These are phyloP conservation scores for Synanthedon andrenaeformis DNA, from an alignment of 2,888 invertebrate genomes.

Conservation along the genomic window DNA sequence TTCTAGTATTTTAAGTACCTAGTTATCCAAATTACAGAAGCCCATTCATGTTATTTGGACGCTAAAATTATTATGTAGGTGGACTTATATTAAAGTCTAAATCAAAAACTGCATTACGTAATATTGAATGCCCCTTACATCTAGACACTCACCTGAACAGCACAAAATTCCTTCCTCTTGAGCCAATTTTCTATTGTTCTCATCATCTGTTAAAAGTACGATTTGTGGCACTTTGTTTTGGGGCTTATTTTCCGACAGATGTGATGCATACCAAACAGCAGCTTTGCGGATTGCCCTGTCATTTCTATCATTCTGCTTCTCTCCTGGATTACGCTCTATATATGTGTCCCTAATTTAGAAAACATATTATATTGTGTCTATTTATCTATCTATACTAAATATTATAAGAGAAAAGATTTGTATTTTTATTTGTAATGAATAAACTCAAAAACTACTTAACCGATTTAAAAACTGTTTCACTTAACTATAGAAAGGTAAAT, in stretches of 20 bases:
- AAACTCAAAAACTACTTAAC: too few species aligned
- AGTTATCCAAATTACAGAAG: too few species aligned
- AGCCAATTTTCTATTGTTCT: conserved; percentile 79
- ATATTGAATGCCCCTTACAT: too few species aligned
- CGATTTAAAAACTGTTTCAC: too few species aligned
- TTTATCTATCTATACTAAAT: not conserved
- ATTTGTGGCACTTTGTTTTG: conserved; percentile 64
- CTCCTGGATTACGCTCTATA: conserved; percentile 82
- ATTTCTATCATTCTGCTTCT: conserved; percentile 90
- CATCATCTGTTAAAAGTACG: conserved; percentile 88
- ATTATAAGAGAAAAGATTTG: too few species aligned
- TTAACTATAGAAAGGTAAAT: too few species aligned
- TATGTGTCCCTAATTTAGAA: conserved; percentile 81
- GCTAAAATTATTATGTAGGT: too few species aligned
- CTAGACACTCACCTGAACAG: conserved; percentile 74
- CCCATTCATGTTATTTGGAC: too few species aligned
- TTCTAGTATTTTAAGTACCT: not conserved
- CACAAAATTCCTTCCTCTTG: conserved; percentile 75
- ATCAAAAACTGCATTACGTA: too few species aligned
- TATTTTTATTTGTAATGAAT: too few species aligned
- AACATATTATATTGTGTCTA: not conserved
- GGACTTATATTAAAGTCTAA: too few species aligned
- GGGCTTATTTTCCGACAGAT: conserved; percentile 63
- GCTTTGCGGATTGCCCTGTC: conserved; percentile 89
- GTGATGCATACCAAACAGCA: conserved; percentile 84